Evolutionary conservation across 1,140 invertebrate genomes (phyloP).

Genomic region (Chlorops oryzae): DNA sequence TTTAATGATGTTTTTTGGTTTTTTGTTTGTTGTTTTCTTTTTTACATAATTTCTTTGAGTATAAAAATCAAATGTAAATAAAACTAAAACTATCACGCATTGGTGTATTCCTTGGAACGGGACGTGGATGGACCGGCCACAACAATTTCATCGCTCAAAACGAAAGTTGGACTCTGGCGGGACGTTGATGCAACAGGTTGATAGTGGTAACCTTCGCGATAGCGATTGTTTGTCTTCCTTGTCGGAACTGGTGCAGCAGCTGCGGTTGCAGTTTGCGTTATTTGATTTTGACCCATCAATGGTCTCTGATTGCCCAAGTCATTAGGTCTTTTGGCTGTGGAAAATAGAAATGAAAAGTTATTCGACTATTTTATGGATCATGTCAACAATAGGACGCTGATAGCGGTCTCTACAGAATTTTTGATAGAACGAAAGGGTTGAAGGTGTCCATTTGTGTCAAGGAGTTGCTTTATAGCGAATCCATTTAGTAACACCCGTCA

Average conservation of each 20-base stretch:
- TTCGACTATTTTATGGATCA: no score
- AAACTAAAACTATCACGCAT: slow-evolving; percentile 49
- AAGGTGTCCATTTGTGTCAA: no score
- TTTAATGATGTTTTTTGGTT: background rate
- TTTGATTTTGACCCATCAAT: slow-evolving; percentile 46
- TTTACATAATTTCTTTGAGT: slow-evolving; percentile 16
- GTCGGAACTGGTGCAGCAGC: no score
- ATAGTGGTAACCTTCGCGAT: slow-evolving; percentile 48
- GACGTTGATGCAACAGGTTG: slow-evolving; percentile 45
- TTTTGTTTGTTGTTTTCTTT: slow-evolving; percentile 14
- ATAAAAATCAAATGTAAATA: slow-evolving; percentile 18
- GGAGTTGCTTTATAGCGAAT: no score
- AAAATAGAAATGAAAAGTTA: background rate
- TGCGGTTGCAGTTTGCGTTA: slow-evolving; percentile 42
- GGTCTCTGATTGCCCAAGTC: slow-evolving; percentile 46
- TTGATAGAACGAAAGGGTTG: no score
- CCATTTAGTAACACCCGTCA: no score
- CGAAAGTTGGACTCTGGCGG: slow-evolving; percentile 48
- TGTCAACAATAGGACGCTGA: background rate
- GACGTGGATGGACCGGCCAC: slow-evolving; percentile 47
- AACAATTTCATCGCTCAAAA: slow-evolving; percentile 42
- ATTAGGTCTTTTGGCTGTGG: slow-evolving; percentile 47
- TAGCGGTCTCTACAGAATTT: no score
- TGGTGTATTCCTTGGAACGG: slow-evolving; percentile 49
- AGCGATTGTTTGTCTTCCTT: slow-evolving; percentile 46